Conservation (phyloP, 2,113 vertebrate genomes). For the Cynoglossus semilaevis region DNA sequence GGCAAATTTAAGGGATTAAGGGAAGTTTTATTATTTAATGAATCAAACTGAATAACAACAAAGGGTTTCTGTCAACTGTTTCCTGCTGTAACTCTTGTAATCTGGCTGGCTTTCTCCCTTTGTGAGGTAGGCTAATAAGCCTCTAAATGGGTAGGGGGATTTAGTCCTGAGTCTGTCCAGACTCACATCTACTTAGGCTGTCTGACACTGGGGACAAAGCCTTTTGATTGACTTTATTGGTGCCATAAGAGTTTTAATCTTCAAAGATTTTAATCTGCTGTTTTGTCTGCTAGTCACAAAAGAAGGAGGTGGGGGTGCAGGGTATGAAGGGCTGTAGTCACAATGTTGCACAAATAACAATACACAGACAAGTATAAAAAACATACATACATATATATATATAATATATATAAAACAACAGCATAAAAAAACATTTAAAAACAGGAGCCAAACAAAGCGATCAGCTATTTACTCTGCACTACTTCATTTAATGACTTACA, state of each 20-base stretch:
- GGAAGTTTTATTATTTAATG: no score
- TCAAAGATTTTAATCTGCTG: conserved; percentile 74
- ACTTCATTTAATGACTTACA: conserved; percentile 64
- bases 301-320: conserved; percentile 11
- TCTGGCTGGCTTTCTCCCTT: conserved; percentile 52
- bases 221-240: conserved; percentile 68
- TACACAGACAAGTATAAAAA: conserved; percentile 44
- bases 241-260: conserved; percentile 74
- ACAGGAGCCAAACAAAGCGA: conserved; percentile 57
- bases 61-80: conserved; percentile 43
- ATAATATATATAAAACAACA: conserved; percentile 10
- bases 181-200: conserved; percentile 69
- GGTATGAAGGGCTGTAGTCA: conserved; percentile 52
- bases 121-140: conserved; percentile 34
- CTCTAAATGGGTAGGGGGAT: conserved; percentile 50
- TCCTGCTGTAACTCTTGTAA: conserved; percentile 54
- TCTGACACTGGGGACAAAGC: conserved; percentile 68
- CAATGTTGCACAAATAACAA: conserved; percentile 45
- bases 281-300: conserved; percentile 72
- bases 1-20: no score
- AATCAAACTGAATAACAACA: conserved; percentile 20
- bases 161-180: conserved; percentile 60
- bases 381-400: conserved; percentile 42
- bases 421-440: conserved; percentile 28
- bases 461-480: conserved; percentile 44